phyloP scores from a whole-genome alignment of 1,140 invertebrate species.

The Calephelis nemesis region DNA sequence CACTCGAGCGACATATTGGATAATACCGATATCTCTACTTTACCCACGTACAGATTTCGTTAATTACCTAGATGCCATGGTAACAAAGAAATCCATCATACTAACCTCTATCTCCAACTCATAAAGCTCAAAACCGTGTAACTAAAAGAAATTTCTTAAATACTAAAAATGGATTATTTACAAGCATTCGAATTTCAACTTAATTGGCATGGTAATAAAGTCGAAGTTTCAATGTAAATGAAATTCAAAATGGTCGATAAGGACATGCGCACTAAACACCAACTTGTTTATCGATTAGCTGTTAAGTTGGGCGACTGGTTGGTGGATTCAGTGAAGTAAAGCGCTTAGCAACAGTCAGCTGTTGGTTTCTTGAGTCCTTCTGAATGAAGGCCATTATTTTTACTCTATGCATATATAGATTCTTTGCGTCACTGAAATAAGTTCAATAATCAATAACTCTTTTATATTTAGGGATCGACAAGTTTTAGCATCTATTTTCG shows the following conservation, averaged over 20 bases:
- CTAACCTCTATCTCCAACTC: neutral
- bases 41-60: slow-evolving; percentile 42
- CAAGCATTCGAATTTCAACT: neutral
- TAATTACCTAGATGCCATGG: slow-evolving; percentile 36
- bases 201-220: neutral
- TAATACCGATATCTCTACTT: slow-evolving; percentile 41
- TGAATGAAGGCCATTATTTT: slow-evolving; percentile 44
- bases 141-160: slow-evolving; percentile 1
- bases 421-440: slow-evolving; percentile 21
- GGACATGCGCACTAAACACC: slow-evolving; percentile 38
- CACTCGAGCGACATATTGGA: slow-evolving; percentile 36
- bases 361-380: slow-evolving; percentile 33
- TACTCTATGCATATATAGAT: slow-evolving; percentile 39
- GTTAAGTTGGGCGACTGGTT: slow-evolving; percentile 29
- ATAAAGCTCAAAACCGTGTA: slow-evolving; percentile 25
- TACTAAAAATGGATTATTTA: slow-evolving; percentile 26
- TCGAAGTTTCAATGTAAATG: slow-evolving; percentile 23
- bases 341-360: slow-evolving; percentile 52
- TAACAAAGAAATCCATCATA: slow-evolving; percentile 11
- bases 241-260: slow-evolving; percentile 39
- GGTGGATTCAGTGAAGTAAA: slow-evolving; percentile 10
- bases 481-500: neutral
- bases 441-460: slow-evolving; percentile 16
- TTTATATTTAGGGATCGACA: neutral
- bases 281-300: slow-evolving; percentile 21